Conservation (phyloP, 64 coral and sea anemone species). For the Stylophora pistillata region DNA sequence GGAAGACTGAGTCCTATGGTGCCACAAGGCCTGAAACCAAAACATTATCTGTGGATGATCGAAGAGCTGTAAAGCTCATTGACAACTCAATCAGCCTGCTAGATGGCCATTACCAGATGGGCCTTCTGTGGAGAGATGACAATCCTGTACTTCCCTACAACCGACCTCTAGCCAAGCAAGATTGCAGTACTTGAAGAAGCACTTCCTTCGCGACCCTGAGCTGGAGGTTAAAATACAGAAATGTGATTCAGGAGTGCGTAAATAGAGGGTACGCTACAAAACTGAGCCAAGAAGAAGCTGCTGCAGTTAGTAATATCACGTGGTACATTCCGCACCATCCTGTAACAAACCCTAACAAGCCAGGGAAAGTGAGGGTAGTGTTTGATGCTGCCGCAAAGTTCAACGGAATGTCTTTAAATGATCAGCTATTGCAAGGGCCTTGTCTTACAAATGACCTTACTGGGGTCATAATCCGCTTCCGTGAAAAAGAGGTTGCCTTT, state of each 20-base stretch:
- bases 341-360: conserved; percentile 22
- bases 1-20: conserved; percentile 37
- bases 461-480: conserved; percentile 34
- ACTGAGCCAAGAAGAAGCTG: conserved; percentile 40
- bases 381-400: conserved; percentile 18
- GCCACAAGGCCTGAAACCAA: background rate
- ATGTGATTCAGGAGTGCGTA: conserved; percentile 41
- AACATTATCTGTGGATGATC: conserved; percentile 32
- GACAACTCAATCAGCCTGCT: conserved; percentile 7
- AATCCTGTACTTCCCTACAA: conserved; percentile 45
- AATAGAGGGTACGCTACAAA: conserved; percentile 35
- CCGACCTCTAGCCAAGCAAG: conserved; percentile 24
- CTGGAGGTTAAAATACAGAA: conserved; percentile 25
- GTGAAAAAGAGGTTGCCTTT: conserved; percentile 36
- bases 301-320: background rate
- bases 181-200: conserved; percentile 24
- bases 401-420: conserved; percentile 14
- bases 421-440: conserved; percentile 32
- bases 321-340: conserved; percentile 34
- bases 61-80: conserved; percentile 13
- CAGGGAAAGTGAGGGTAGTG: conserved; percentile 6
- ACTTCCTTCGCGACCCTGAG: conserved; percentile 28
- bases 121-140: conserved; percentile 27
- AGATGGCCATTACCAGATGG: conserved; percentile 51
- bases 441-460: conserved; percentile 11